These are phyloP conservation scores for Maccullochella peelii DNA, from an alignment of 2,113 vertebrate species.

Conservation along the genomic window DNA sequence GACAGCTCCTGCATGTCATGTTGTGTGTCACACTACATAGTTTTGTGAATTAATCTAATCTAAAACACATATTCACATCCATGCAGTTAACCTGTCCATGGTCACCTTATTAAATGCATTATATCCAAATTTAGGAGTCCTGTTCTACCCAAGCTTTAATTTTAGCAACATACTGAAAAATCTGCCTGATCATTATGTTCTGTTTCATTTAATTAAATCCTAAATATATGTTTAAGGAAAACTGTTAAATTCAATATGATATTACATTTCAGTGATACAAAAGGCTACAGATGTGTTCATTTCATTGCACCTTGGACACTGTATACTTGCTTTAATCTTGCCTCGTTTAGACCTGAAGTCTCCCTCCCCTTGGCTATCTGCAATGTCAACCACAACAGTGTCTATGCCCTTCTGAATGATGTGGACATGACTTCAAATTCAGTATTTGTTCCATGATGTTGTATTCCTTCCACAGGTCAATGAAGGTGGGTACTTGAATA, in stretches of 20 bases:
- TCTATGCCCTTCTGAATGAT: too few species aligned
- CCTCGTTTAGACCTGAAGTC: neutral
- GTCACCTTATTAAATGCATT: neutral
- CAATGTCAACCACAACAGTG: neutral
- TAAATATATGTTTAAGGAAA: too few species aligned
- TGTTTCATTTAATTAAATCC: too few species aligned
- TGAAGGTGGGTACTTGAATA: constrained; percentile 60
- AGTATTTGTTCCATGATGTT: neutral
- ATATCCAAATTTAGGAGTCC: neutral
- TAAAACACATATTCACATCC: neutral
- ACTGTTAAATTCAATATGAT: too few species aligned
- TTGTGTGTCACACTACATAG: neutral
- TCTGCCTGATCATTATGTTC: neutral
- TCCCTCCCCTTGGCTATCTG: too few species aligned
- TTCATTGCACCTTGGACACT: too few species aligned
- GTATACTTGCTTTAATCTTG: neutral
- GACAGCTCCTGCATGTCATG: neutral
- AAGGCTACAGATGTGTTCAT: too few species aligned
- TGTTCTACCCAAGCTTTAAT: neutral
- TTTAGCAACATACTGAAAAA: too few species aligned
- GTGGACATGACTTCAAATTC: neutral
- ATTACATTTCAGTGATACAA: too few species aligned
- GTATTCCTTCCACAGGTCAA: constrained; percentile 61
- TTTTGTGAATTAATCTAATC: neutral
- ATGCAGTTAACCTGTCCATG: neutral